Conservation (phyloP, 2,113 vertebrate genomes). For the Microtus ochrogaster region DNA sequence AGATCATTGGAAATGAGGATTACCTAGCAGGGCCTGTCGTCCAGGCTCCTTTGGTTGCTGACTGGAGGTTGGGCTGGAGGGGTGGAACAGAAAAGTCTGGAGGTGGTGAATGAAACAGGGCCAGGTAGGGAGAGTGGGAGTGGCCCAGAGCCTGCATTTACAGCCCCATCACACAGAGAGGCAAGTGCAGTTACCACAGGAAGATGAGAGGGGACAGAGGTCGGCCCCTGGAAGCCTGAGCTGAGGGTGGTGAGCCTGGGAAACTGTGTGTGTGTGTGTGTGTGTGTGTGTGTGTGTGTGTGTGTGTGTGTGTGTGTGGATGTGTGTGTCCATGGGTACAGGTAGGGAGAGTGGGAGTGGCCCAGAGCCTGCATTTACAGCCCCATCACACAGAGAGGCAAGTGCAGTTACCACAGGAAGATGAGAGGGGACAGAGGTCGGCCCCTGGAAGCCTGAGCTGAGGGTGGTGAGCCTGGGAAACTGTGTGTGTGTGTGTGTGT, state of each 20-base stretch:
- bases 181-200: rapidly evolving
- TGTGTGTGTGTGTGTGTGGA: no score
- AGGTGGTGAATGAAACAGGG: no score
- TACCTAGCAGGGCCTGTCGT: neutral
- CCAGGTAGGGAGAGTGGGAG: no score
- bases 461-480: neutral
- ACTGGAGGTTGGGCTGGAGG: neutral
- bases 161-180: neutral
- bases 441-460: neutral
- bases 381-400: neutral
- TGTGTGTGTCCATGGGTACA: no score
- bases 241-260: neutral
- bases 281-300: neutral
- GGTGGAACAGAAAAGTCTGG: neutral
- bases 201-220: neutral
- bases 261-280: neutral
- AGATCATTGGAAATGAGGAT: neutral
- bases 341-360: no score
- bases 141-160: no score
- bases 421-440: neutral
- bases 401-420: rapidly evolving
- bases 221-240: neutral
- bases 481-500: neutral
- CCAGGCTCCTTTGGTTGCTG: neutral
- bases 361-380: neutral